Evolutionary conservation across 2,797 vertebrate species (phyloP), one percentile per base, ranked within the genome.

Genomic region (Hippoglossus hippoglossus): DNA sequence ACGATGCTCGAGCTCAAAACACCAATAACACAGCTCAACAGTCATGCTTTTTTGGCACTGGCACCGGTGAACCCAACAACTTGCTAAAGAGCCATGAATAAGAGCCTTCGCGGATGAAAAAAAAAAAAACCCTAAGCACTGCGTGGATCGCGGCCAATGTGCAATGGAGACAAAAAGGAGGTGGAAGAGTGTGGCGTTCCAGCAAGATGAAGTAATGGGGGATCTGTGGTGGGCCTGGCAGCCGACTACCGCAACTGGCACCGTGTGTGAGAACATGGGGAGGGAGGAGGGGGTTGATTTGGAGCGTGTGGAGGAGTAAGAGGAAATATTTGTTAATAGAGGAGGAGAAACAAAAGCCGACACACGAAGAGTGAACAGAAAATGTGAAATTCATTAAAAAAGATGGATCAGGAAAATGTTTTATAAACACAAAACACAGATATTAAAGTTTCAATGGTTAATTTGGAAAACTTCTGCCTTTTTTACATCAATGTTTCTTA

Each of bases 161-260:
- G 74, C 68, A 81, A 67, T 10, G 47, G 69, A 83, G 75, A 87
- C 77, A 87, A 86, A 82, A 64, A 63, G 51, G 79, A 83, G 77
- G 78, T 75, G 71, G 75, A 80, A 77, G 72, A 70, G 57, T 71
- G 60, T 72, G 39, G 44, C 28, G 57, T 86, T 87, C 85, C 81
- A 73, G 68, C 46, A 67, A 65, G 76, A 83, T 91, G 88, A 91
- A 85, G 89, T 86, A 88, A 90, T 76, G 65, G 75, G 84, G 84
- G 72, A 67, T 72, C 76, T 79, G 68, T 79, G 75, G 63, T 68
- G 73, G 76, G 56, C 36, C 75, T 90, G 84, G 81, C 79, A 79
- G 82, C 71, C 25, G 21, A 55, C 57, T 56, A 67, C 69, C 55
- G 73, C 60, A 22, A 67, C 78, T 86, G 90, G 81, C 87, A 77